Percentiles rank a stretch among this genome's conserved stretches.
phyloP scores from a whole-genome alignment of 1,140 invertebrate species.

The Drosophila quadrilineata region DNA sequence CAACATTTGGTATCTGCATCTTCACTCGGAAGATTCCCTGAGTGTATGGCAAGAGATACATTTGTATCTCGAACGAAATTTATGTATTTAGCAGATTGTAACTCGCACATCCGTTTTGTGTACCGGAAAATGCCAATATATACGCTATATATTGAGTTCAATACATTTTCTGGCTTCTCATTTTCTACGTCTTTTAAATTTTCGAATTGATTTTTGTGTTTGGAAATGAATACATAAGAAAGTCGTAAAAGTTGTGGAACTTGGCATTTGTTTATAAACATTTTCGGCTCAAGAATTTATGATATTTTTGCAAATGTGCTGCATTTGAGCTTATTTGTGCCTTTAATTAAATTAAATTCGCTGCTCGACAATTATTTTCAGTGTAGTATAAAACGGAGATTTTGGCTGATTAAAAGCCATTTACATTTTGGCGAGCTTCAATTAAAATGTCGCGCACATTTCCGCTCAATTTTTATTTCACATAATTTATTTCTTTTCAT shows the following conservation, averaged over 20 bases:
- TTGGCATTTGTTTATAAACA: slow-evolving; percentile 30
- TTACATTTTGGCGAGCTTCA: slow-evolving; percentile 60
- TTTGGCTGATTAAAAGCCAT: slow-evolving; percentile 64
- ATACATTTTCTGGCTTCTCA: background rate
- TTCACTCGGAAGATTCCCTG: background rate
- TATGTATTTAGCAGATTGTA: background rate
- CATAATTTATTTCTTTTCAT: background rate
- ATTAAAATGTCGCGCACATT: slow-evolving; percentile 77
- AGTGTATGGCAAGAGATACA: background rate
- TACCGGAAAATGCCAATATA: slow-evolving; percentile 21
- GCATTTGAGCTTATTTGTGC: background rate
- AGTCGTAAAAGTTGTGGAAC: slow-evolving; percentile 2
- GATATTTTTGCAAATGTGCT: background rate
- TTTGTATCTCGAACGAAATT: background rate
- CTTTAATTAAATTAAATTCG: slow-evolving; percentile 9
- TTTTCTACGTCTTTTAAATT: background rate
- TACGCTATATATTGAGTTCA: slow-evolving; percentile 27
- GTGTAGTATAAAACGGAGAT: slow-evolving; percentile 26
- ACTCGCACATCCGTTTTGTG: slow-evolving; percentile 14
- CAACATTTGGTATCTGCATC: background rate
- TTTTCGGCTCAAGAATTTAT: slow-evolving; percentile 1
- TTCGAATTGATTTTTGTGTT: background rate
- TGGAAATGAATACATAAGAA: slow-evolving; percentile 14
- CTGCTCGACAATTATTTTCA: slow-evolving; percentile 13
- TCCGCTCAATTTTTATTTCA: slow-evolving; percentile 48